These are phyloP conservation scores for Brassicogethes aeneus DNA, from an alignment of 2,888 invertebrate genomes.

Conservation along the genomic window DNA sequence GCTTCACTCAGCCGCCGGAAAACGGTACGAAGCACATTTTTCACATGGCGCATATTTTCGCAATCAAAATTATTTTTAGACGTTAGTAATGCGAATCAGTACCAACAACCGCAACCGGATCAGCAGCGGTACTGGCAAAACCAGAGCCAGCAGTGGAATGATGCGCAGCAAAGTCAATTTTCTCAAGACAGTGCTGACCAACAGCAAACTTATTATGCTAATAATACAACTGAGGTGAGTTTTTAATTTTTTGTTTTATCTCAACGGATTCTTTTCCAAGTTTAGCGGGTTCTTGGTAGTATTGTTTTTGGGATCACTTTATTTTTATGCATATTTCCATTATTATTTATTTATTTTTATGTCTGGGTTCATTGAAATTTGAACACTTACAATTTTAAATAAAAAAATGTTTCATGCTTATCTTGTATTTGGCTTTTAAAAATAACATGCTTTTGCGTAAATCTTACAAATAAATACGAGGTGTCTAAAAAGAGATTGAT, in stretches of 20 bases:
- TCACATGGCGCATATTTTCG: no score
- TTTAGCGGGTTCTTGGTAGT: no score
- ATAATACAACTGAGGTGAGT: conserved; percentile 36
- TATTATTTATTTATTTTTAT: background rate
- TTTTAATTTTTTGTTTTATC: background rate
- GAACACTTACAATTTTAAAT: background rate
- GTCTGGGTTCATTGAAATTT: background rate
- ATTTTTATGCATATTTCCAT: background rate
- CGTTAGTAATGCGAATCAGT: no score
- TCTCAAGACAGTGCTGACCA: conserved; percentile 26
- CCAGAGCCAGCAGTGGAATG: conserved; percentile 27
- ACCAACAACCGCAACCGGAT: background rate
- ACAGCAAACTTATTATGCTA: conserved; percentile 31
- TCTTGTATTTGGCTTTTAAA: no score
- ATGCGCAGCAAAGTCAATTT: conserved; percentile 28
- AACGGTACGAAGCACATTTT: no score
- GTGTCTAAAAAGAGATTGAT: no score
- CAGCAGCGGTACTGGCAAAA: conserved; percentile 9
- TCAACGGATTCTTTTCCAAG: background rate
- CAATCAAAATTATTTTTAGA: no score
- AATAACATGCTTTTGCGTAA: no score
- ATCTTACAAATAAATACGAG: no score
- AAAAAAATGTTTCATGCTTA: background rate
- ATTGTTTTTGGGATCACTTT: background rate
- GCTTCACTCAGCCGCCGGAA: background rate